Base-by-base conservation (phyloP, 2,888 invertebrate species). In the Nebria salina region DNA sequence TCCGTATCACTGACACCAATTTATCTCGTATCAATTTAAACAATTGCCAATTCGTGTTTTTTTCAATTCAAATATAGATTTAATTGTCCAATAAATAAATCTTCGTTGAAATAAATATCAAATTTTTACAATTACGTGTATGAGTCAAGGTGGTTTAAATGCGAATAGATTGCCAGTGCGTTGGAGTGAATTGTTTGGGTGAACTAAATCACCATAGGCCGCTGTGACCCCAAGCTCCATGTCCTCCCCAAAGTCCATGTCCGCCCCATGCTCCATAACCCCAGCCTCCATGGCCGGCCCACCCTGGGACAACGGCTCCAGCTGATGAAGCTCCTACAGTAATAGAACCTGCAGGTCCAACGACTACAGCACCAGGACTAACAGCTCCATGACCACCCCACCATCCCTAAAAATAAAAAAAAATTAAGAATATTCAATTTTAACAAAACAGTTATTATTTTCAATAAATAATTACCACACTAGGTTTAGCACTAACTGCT, bases 281-380 rank as follows among this genome's bases (percentile, higher is more conserved):
- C 76, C 76, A 76, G 66, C n/a, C 76, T 26, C 66, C 76, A 66
- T 73, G 79, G 15, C 73, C 13, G 13, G 15, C 54, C n/a, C n/a
- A 68, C 11, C 80, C 80, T 9, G 80, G 80, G 11, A 80, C 41
- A 2, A 80, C 75, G 20, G 72, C 80, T 11, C 80, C 80, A 9
- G 70, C 80, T 68, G 75, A 75, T 4, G 80, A 80, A 26, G 80
- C 54, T 26, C 80, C 80, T n/a, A 75, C 80, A 5, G 20, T 15
- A 20, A 80, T 75, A 8, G 75, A n/a, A 6, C 80, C 80, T 68
- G 75, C 25, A 3, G 80, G 80, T 11, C 80, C 80, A 6, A 72
- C 70, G 8, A 80, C 75, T 20, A 64, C 72, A 9, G 75, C 80
- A 11, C 75, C 75, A 7, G 80, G 80, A 34, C 11, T 70, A n/a